Conservation (phyloP, 2,797 vertebrate genomes). For the Sternarchorhynchus goeldii region DNA sequence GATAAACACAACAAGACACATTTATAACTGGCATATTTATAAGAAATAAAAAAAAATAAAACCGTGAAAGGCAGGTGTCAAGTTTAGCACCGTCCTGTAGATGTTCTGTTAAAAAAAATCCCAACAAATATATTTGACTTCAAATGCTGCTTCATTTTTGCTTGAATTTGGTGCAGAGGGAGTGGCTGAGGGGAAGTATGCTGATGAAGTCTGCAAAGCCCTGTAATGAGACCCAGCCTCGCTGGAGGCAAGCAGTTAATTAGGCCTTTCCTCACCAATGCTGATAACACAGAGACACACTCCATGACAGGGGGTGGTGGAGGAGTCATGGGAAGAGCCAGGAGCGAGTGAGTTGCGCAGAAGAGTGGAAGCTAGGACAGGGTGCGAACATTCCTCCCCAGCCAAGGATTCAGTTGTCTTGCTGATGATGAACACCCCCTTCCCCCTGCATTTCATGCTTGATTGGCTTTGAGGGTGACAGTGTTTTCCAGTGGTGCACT, state of each 20-base stretch:
- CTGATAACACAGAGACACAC: slow-evolving; percentile 68
- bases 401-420: slow-evolving; percentile 71
- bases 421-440: slow-evolving; percentile 70
- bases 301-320: slow-evolving; percentile 60
- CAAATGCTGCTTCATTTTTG: not conserved
- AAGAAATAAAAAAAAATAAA: not conserved
- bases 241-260: slow-evolving; percentile 46
- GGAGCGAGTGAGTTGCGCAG: slow-evolving; percentile 34
- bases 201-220: slow-evolving; percentile 23
- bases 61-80: not conserved
- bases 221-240: slow-evolving; percentile 8
- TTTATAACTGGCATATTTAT: too few species aligned
- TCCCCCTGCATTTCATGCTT: slow-evolving; percentile 51
- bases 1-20: too few species aligned
- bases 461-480: slow-evolving; percentile 69
- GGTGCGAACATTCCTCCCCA: slow-evolving; percentile 72
- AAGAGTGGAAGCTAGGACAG: slow-evolving; percentile 24
- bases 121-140: not conserved
- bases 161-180: not conserved
- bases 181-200: not conserved
- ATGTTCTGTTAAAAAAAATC: not conserved
- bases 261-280: slow-evolving; percentile 37
- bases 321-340: slow-evolving; percentile 64
- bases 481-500: slow-evolving; percentile 58
- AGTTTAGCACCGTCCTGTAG: too few species aligned